Percentiles rank a stretch among this genome's conserved stretches.
Evolutionary conservation across 2,888 invertebrate species (phyloP).

Genomic region (Polydrusus pterygomalis): DNA sequence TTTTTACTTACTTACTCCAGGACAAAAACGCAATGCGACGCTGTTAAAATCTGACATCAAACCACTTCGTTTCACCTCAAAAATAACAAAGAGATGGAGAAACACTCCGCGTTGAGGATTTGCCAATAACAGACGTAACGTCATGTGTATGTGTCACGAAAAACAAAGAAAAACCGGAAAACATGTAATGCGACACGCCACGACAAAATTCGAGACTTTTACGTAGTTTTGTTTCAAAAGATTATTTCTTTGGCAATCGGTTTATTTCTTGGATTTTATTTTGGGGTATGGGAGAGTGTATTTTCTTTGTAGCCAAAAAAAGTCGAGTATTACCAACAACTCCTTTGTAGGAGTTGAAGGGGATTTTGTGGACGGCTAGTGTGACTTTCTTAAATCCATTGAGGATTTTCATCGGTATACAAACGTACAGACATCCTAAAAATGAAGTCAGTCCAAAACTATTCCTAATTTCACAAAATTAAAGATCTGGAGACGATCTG

Average conservation of each 20-base stretch:
- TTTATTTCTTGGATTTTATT: conserved; percentile 2
- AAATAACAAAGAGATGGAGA: conserved; percentile 11
- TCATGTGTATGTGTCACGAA: conserved; percentile 28
- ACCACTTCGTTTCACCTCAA: not conserved
- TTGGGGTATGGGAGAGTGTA: not conserved
- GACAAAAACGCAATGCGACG: not conserved
- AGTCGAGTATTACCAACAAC: too few species aligned
- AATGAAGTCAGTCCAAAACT: too few species aligned
- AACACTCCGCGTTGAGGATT: conserved; percentile 35
- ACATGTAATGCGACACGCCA: conserved; percentile 18
- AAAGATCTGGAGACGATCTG: too few species aligned
- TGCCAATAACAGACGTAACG: conserved; percentile 46
- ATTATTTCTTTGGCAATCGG: conserved; percentile 12
- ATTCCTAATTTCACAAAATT: too few species aligned
- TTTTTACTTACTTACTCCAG: too few species aligned
- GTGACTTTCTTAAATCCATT: too few species aligned
- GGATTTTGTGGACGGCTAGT: too few species aligned
- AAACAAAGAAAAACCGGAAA: conserved; percentile 32
- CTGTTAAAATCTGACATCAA: conserved; percentile 8
- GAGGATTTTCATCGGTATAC: too few species aligned
- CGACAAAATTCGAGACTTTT: conserved; percentile 15
- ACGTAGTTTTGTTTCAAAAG: not conserved
- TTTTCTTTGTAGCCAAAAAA: not conserved
- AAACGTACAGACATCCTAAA: too few species aligned
- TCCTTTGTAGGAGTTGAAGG: too few species aligned